Evolutionary conservation across 1,140 invertebrate genomes (phyloP), one percentile per base, ranked within the genome.

Genomic region (Eufriesea mexicana): DNA sequence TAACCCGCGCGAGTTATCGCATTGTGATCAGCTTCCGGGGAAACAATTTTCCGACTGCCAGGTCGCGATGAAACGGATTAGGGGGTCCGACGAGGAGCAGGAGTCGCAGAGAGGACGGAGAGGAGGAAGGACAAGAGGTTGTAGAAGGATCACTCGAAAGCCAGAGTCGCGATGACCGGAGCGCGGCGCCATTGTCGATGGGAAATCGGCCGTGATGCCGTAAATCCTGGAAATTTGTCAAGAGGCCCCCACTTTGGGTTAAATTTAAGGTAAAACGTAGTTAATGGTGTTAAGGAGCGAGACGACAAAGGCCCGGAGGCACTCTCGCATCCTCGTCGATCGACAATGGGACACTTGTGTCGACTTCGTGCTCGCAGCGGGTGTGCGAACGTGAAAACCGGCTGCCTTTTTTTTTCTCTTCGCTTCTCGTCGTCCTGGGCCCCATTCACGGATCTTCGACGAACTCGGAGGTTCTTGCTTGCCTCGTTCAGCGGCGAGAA

Each of bases 221-320:
- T 92, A 91, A 91, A 92, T 92, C 86, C 71, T 85, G 70, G 70
- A 92, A 94, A 94, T 94, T 94, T 94, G 92, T 94, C 93, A 93
- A 92, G 92, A 93, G 91, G 86, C 84, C 86, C 79, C 91, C 90
- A 88, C 90, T 90, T 90, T 92, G 79, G 89, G 86, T 86, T 89
- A 93, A 93, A 94, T 92, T 93, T 92, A 93, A 93, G 91, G 92
- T 93, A 92, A 93, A 93, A 93, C 85, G 91, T 92, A 93, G 92
- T 93, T 93, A 93, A 93, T 93, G 91, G 91, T 89, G 90, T 92
- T 93, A 92, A 94, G 90, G 86, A 93, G 89, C 86, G 42, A 23
- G 61, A 47, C 70, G 83, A 92, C 90, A 91, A 91, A 90, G 64
- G 67, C 42, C 35, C 47, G 67, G 82, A 84, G 67, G 84, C 87